These are phyloP conservation scores for Sebastes steindachneri DNA, from an alignment of 2,797 vertebrate species.

Conservation along the genomic window DNA sequence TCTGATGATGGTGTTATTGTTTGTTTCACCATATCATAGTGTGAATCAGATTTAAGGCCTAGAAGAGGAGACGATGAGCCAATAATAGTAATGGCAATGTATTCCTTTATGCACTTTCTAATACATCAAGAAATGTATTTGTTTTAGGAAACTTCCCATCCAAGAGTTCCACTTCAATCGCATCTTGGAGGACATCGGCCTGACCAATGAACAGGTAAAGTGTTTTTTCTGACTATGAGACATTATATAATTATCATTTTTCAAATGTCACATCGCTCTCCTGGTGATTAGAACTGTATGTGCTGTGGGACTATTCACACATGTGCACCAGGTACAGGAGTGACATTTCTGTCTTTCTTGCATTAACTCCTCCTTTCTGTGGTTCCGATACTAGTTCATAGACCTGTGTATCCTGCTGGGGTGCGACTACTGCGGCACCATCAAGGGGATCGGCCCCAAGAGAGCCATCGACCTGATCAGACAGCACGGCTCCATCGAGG, in stretches of 20 bases:
- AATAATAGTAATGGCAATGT: neutral
- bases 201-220: slow-evolving; percentile 87
- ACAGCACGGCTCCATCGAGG: slow-evolving; percentile 93
- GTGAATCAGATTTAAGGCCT: neutral
- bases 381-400: slow-evolving; percentile 86
- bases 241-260: neutral
- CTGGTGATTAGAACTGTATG: neutral
- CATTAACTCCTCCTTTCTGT: rapidly evolving
- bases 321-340: neutral
- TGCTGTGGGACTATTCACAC: neutral
- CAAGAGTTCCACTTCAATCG: slow-evolving; percentile 94
- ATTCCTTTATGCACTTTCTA: neutral
- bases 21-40: neutral
- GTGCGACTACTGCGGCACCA: slow-evolving; percentile 97
- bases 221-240: neutral
- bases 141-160: slow-evolving; percentile 91
- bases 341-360: neutral
- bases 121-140: neutral
- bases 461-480: slow-evolving; percentile 94
- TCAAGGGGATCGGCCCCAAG: slow-evolving; percentile 96
- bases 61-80: neutral
- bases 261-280: neutral
- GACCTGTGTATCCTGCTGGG: slow-evolving; percentile 97
- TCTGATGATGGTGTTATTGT: neutral
- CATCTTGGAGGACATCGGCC: slow-evolving; percentile 88